These are phyloP conservation scores for Garra rufa DNA, from an alignment of 2,113 vertebrate species.

Conservation along the genomic window DNA sequence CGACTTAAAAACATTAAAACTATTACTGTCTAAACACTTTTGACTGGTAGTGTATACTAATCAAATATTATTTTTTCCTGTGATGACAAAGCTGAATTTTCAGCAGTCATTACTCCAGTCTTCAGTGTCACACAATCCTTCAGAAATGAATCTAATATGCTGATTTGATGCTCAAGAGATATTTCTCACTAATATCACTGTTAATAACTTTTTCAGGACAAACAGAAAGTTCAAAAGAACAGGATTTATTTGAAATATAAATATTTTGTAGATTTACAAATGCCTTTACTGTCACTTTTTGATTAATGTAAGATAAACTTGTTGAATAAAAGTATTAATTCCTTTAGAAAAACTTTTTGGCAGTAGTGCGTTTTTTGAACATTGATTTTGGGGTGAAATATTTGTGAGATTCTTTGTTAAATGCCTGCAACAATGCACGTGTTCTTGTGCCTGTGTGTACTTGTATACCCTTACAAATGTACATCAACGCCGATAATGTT, in stretches of 20 bases:
- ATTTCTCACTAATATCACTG: background rate
- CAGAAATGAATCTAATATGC: background rate
- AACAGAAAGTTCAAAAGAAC: background rate
- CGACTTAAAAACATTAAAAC: too few species aligned
- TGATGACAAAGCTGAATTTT: background rate
- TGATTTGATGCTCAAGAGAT: background rate
- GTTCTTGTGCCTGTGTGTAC: background rate
- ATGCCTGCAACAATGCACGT: background rate
- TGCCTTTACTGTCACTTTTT: background rate
- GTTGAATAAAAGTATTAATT: background rate
- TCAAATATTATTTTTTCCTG: background rate
- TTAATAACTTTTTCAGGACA: background rate
- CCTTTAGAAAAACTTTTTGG: background rate
- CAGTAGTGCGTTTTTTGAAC: background rate
- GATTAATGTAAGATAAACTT: background rate
- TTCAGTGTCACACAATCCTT: background rate
- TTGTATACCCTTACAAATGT: background rate
- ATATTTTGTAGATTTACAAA: background rate
- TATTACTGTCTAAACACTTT: too few species aligned
- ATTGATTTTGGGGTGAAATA: background rate
- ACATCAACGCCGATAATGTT: conserved; percentile 4
- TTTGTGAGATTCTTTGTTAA: background rate
- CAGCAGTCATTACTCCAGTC: background rate
- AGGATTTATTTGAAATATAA: background rate
- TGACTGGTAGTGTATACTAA: too few species aligned